Base-by-base conservation (phyloP, 2,888 invertebrate genomes). In the Mythimna vitellina region DNA sequence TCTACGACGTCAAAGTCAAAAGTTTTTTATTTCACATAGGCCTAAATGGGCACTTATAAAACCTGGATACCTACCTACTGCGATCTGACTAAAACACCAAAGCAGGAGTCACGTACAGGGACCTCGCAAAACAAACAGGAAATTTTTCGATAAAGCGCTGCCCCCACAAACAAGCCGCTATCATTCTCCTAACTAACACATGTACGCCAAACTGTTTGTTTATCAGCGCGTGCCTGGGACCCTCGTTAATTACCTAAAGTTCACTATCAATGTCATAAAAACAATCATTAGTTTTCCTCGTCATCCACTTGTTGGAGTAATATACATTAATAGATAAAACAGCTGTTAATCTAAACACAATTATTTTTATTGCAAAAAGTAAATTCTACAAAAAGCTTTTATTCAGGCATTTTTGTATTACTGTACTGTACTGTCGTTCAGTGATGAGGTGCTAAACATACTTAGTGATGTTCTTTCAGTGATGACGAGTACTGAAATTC, bases 41-140 rank as follows among this genome's bases (percentile, higher is more conserved):
- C n/a, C n/a, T n/a, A n/a, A n/a, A n/a, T n/a, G n/a, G n/a, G n/a
- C n/a, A n/a, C n/a, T n/a, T n/a, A n/a, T n/a, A n/a, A n/a, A n/a
- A n/a, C n/a, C n/a, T n/a, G n/a, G n/a, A n/a, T n/a, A n/a, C 35
- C 35, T 35, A 35, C 35, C 35, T 32, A n/a, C n/a, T n/a, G n/a
- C n/a, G n/a, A n/a, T n/a, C n/a, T n/a, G n/a, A n/a, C n/a, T 29
- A 29, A 42, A 5, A 14, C 14, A 42, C 42, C 5, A 12, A 42
- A 3, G 38, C 46, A 46, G 49, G 3, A 38, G 60, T 65, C 46
- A 2, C 46, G 46, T 17, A 6, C 29, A 60, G 10, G 1, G 46
- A 9, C 32, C 56, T 25, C 57, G 51, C 57, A 17, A 56, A 12
- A 46, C n/a, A 53, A 71, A 58, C 64, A 72, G 53, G 64, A 64